Conservation (phyloP, 2,113 vertebrate genomes). For the Bubo bubo region DNA sequence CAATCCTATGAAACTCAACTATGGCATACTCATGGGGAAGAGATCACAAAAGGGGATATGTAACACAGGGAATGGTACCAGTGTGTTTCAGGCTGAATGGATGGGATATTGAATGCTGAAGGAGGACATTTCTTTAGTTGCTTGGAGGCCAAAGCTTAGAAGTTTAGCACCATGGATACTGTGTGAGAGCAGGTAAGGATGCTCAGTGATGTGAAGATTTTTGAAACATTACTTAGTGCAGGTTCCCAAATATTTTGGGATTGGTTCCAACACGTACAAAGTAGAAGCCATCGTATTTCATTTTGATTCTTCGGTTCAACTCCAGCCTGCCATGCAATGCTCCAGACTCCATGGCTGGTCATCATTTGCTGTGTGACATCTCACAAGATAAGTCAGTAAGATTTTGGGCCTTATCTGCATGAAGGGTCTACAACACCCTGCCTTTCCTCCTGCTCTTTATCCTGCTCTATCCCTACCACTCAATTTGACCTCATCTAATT, state of each 20-base stretch:
- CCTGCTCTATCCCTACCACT: neutral
- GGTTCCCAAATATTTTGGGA: neutral
- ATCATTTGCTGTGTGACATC: neutral
- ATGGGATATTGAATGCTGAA: neutral
- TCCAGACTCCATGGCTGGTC: neutral
- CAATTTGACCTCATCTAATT: neutral
- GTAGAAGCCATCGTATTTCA: neutral
- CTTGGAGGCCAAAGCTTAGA: neutral
- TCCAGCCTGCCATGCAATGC: neutral
- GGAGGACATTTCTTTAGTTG: neutral
- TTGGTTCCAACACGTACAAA: neutral
- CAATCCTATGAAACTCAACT: neutral
- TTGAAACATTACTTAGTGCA: neutral
- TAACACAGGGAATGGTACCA: neutral
- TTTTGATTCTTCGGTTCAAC: neutral
- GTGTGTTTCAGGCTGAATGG: neutral
- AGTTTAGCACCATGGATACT: neutral
- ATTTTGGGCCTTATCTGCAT: neutral
- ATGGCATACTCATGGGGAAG: neutral
- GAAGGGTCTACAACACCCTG: neutral
- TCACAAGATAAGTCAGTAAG: neutral
- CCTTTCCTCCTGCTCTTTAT: neutral
- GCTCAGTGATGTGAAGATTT: neutral
- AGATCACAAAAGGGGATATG: neutral
- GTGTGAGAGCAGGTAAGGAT: neutral